These are phyloP conservation scores for Cardiocondyla obscurior DNA, from an alignment of 1,140 invertebrate genomes.

Conservation along the genomic window DNA sequence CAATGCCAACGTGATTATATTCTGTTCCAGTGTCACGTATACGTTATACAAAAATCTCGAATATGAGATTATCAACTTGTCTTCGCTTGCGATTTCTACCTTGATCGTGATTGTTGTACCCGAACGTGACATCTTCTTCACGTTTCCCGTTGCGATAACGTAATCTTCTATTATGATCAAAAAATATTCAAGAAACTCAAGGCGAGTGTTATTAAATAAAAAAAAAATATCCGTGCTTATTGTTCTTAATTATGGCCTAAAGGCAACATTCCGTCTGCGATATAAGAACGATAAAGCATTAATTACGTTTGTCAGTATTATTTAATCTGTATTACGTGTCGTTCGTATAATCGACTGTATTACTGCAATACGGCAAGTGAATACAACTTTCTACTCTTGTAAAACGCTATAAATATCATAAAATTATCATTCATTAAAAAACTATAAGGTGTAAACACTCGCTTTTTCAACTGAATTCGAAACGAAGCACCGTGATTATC, in stretches of 20 bases:
- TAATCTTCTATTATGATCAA: neutral
- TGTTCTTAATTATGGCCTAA: neutral
- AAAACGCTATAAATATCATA: neutral
- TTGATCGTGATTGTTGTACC: neutral
- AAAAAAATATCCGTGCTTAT: neutral
- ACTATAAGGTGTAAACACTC: neutral
- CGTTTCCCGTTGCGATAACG: neutral
- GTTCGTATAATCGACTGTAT: slow-evolving; percentile 2
- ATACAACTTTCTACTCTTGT: neutral
- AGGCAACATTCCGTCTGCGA: neutral
- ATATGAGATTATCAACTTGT: neutral
- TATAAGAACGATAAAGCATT: neutral
- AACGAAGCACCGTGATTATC: neutral
- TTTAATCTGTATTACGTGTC: slow-evolving; percentile 20
- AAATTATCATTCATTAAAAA: slow-evolving; percentile 11
- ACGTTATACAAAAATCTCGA: neutral
- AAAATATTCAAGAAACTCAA: neutral
- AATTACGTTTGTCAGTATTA: slow-evolving; percentile 7
- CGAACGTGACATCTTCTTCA: neutral
- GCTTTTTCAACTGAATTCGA: neutral
- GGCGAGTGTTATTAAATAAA: neutral
- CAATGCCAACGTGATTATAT: neutral
- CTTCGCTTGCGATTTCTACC: neutral
- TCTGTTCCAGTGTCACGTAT: neutral
- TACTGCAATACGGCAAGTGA: neutral